Evolutionary conservation across 2,797 vertebrate species (phyloP), one percentile per base, ranked within the genome.

Genomic region (Danio aesculapii): DNA sequence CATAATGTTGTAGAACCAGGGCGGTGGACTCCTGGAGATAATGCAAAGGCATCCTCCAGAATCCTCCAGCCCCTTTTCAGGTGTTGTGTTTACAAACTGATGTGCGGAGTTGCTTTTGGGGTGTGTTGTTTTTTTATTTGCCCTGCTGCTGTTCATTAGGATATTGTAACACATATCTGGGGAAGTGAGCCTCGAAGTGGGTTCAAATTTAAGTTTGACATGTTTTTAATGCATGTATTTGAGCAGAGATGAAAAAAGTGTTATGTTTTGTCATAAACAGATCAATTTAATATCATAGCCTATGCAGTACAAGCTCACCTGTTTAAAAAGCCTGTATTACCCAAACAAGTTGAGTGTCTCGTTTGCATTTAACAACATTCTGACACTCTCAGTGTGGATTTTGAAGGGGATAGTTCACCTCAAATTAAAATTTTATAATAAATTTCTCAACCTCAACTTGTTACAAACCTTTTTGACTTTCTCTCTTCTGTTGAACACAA

Each of bases 1-100:
- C 84, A 80, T 49, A 81, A 78, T 77, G 49, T 21, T 80, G 19
- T 41, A 44, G 75, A 61, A 81, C 66, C 75, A 58, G 68, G 83
- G 81, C 59, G 72, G 67, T 75, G 83, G 84, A 76, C 75, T 74
- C 30, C 71, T 50, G 46, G 17, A 70, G 52, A 53, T 76, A 59
- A 14, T 66, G 70, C 81, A 72, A 76, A 66, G 75, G 73, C 44
- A 80, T 63, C 41, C 52, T 79, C 64, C 61, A 73, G 50, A 50
- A 58, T 58, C 72, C 66, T 30, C 30, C 58, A 62, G 49, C 8
- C 72, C 21, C 75, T 71, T 57, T 19, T 39, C 11, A 57, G 17
- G 17, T 39, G 39, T 77, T 70, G 50, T 21, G 46, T 55, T 84
- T 72, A 72, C 62, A 49, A n/a, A 55, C 61, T 30, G 50, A 68